A percentile compares a stretch with the other conserved stretches of the same genome.
Evolutionary conservation across 2,888 invertebrate genomes (phyloP).

Genomic region (Anorthoa munda): DNA sequence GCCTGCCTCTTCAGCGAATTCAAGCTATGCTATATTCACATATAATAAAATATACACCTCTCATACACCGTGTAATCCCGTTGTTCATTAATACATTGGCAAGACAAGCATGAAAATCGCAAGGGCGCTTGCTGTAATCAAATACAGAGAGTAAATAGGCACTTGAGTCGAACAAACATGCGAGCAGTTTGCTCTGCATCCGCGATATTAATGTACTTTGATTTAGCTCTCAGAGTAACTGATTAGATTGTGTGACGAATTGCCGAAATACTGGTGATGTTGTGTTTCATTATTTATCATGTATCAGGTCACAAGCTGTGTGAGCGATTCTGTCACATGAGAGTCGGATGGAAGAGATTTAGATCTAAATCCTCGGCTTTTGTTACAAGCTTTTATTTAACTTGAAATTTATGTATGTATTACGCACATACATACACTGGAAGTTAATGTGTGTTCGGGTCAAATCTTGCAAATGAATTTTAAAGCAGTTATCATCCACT

Average conservation of each 20-base stretch:
- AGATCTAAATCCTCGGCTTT: no score
- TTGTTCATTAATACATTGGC: constrained; percentile 63
- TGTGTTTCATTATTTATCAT: not conserved
- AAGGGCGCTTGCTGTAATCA: constrained; percentile 67
- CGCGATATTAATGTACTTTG: constrained; percentile 57
- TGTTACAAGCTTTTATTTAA: no score
- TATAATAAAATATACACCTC: not conserved
- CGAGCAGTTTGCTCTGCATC: constrained; percentile 56
- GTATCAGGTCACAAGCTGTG: not conserved
- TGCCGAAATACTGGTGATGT: not conserved
- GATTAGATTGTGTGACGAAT: constrained; percentile 37
- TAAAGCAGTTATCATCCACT: no score
- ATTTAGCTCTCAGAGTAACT: constrained; percentile 39
- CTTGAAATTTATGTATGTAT: no score
- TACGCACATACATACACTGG: no score
- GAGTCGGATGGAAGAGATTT: no score
- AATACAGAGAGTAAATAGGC: constrained; percentile 66
- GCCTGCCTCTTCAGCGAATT: not conserved
- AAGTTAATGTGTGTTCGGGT: no score
- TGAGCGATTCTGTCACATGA: not conserved
- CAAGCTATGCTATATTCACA: not conserved
- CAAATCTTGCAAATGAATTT: no score
- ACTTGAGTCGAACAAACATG: constrained; percentile 56
- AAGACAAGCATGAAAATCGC: constrained; percentile 71
- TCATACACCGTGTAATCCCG: constrained; percentile 16